A percentile compares a stretch with the other conserved stretches of the same genome.
phyloP scores from a whole-genome alignment of 2,113 vertebrate species.

The Eurystomus gularis region DNA sequence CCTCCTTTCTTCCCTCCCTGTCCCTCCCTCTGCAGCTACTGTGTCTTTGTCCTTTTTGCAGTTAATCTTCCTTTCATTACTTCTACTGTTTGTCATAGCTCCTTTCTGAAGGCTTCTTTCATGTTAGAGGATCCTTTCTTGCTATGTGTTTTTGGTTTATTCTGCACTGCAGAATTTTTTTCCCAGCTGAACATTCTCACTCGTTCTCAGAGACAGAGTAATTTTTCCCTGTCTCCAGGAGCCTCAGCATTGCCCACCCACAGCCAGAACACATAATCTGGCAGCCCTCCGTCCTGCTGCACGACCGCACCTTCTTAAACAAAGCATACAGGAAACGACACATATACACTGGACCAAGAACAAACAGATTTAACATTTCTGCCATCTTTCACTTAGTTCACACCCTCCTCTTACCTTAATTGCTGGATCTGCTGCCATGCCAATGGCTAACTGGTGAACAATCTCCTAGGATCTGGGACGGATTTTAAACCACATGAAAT shows the following conservation, averaged over 20 bases:
- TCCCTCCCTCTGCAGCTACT: neutral
- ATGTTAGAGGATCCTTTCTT: neutral
- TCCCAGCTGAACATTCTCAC: neutral
- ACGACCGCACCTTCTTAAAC: neutral
- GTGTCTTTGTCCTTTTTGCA: neutral
- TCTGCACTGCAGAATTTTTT: neutral
- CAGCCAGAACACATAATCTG: neutral
- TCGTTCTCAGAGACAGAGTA: neutral
- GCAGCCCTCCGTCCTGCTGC: neutral
- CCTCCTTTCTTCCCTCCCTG: neutral
- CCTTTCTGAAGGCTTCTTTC: neutral
- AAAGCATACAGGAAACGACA: neutral
- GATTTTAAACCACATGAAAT: neutral
- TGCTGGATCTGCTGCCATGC: neutral
- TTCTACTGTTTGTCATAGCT: neutral
- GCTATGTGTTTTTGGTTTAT: neutral
- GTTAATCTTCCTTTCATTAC: neutral
- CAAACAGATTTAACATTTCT: conserved; percentile 1
- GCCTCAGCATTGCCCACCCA: neutral
- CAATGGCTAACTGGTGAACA: neutral
- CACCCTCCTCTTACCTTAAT: neutral
- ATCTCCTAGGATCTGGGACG: neutral
- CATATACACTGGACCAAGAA: neutral
- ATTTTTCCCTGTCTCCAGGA: neutral
- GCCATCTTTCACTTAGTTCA: neutral